Evolutionary conservation across 2,113 vertebrate genomes (phyloP).

Genomic region (Pachycephala philippinensis): DNA sequence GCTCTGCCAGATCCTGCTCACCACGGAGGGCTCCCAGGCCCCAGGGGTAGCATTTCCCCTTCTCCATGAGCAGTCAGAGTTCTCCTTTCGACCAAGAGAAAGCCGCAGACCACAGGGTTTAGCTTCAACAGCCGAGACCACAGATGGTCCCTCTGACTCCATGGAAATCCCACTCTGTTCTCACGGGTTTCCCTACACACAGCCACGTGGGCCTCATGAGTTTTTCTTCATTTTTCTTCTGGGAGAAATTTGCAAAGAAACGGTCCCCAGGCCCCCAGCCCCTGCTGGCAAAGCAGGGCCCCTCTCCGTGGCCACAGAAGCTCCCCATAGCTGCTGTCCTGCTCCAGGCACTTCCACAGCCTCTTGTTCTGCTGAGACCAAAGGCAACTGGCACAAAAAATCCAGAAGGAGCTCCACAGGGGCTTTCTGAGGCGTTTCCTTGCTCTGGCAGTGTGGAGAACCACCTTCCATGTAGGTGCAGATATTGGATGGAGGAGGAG

Average conservation of each 20-base stretch:
- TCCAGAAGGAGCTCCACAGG: background rate
- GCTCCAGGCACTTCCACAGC: background rate
- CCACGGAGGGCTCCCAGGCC: accelerated
- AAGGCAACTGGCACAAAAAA: accelerated
- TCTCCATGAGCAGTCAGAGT: accelerated
- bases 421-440: background rate
- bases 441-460: accelerated
- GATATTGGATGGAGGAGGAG: background rate
- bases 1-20: background rate
- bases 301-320: accelerated
- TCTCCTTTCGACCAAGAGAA: background rate
- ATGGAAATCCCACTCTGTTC: slow-evolving; percentile 1
- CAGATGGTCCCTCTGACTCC: background rate
- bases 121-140: accelerated
- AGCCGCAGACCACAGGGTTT: accelerated
- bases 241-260: background rate
- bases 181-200: background rate
- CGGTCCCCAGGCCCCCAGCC: accelerated
- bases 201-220: accelerated
- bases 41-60: accelerated
- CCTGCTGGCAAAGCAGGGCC: accelerated
- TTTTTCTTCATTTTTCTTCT: background rate
- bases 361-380: accelerated
- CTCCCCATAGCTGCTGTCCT: accelerated
- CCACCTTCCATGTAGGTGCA: background rate